phyloP scores from a whole-genome alignment of 2,888 invertebrate species.

The Odiellus spinosus region DNA sequence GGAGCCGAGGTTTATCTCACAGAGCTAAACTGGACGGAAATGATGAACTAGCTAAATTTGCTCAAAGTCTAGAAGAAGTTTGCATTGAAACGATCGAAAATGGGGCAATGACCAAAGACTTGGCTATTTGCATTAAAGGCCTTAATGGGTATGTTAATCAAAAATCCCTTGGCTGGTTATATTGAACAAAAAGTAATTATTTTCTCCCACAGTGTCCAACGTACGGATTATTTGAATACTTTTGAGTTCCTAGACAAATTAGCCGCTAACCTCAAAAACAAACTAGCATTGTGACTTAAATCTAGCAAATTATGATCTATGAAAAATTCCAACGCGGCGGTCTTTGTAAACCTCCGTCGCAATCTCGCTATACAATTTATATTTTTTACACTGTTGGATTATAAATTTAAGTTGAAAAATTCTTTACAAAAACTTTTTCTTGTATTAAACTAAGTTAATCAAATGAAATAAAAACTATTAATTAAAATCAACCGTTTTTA shows the following conservation, averaged over 20 bases:
- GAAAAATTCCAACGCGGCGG: too few relatives aligned
- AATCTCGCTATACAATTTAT: too few relatives aligned
- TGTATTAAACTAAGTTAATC: too few relatives aligned
- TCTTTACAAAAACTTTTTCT: too few relatives aligned
- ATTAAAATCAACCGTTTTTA: too few relatives aligned
- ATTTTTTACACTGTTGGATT: too few relatives aligned
- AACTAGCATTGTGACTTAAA: slow-evolving; percentile 40
- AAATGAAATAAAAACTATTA: too few relatives aligned
- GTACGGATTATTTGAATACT: slow-evolving; percentile 83
- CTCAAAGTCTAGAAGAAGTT: slow-evolving; percentile 69
- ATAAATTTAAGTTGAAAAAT: too few relatives aligned
- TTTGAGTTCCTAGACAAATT: slow-evolving; percentile 93
- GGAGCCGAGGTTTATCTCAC: slow-evolving; percentile 85
- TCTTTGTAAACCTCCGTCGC: too few relatives aligned
- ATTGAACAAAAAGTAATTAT: background rate
- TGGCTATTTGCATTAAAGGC: slow-evolving; percentile 94
- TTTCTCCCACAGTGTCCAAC: slow-evolving; percentile 34
- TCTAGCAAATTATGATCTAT: too few relatives aligned
- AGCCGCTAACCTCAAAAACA: slow-evolving; percentile 65
- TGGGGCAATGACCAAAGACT: slow-evolving; percentile 94
- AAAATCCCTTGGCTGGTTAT: background rate
- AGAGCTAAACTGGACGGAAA: slow-evolving; percentile 88
- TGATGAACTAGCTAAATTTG: slow-evolving; percentile 52
- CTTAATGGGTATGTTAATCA: slow-evolving; percentile 46
- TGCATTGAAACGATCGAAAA: slow-evolving; percentile 89